Conservation (phyloP, 2,797 vertebrate genomes). For the Oreonectes daqikongensis region DNA sequence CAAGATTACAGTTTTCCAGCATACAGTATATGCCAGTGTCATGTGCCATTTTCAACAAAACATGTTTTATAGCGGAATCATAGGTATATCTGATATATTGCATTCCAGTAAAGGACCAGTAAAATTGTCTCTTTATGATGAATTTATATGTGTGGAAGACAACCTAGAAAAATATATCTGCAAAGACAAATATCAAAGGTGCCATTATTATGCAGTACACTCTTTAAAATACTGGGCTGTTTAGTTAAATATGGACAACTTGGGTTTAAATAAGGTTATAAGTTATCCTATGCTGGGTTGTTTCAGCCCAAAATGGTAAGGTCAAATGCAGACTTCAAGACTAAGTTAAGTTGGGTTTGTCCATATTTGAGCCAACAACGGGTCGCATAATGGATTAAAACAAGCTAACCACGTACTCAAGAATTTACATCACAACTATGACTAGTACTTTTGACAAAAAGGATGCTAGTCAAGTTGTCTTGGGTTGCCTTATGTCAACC, state of each 20-base stretch:
- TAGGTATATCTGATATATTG: slow-evolving; percentile 40
- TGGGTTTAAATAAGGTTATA: too few species aligned
- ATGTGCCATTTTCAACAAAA: slow-evolving; percentile 51
- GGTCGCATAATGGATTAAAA: too few species aligned
- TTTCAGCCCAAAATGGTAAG: too few species aligned
- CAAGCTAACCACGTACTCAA: background rate
- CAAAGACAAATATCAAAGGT: slow-evolving; percentile 34
- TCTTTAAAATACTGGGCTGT: too few species aligned
- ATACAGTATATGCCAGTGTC: slow-evolving; percentile 22
- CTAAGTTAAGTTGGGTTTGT: too few species aligned
- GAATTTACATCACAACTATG: background rate
- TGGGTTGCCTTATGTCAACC: too few species aligned
- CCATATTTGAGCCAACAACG: too few species aligned
- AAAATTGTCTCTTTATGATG: slow-evolving; percentile 31
- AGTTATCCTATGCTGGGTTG: too few species aligned
- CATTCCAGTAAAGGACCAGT: slow-evolving; percentile 26
- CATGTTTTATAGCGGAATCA: slow-evolving; percentile 40
- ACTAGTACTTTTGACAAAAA: background rate
- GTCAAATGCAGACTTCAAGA: too few species aligned
- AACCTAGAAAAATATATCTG: slow-evolving; percentile 39
- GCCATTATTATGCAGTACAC: slow-evolving; percentile 7
- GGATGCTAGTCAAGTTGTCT: too few species aligned
- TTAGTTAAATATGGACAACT: too few species aligned
- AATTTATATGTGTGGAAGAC: slow-evolving; percentile 43
- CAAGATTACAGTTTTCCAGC: slow-evolving; percentile 43